Evolutionary conservation across 2,888 invertebrate genomes (phyloP), one percentile per base, ranked within the genome.

Genomic region (Hemistola chrysoprasaria): DNA sequence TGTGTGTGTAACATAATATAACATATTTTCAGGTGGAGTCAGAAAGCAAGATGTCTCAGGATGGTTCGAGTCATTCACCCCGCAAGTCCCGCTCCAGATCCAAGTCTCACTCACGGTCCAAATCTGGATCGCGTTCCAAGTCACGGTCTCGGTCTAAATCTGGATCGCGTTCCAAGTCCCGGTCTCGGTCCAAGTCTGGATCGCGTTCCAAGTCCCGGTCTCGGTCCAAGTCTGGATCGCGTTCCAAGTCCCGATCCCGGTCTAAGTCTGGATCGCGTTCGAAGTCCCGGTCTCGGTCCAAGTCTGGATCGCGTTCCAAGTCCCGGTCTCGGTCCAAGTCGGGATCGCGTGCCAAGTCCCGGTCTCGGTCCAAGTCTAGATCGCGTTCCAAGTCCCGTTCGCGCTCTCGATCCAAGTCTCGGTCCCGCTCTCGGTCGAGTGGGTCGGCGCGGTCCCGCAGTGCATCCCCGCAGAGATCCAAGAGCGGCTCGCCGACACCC

Each of bases 11-110:
- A 16, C 16, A 16, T 4, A 16, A 4, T 16, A 4, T 3, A 4
- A 16, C 16, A 16, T 3, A 3, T 23, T 43, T 25, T 3, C 63
- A 83, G 81, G 76, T 57, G 39, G 82, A 70, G 20, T 83, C 81
- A 0, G 70, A 65, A 2, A 65, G 78, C 1, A 78, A 72, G 56
- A 80, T 78, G 80, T 83, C 84, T 0, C 72, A 66, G 30, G 77
- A 73, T 9, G 78, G 81, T 1, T 79, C 83, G 0, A 51, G 50
- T 1, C 55, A 50, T 36, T 0, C 26, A 20, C 5, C 35, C 32
- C 4, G 22, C 3, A 16, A 53, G 3, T 58, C 65, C 0, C 37
- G 48, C n/a, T 55, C 55, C 1, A 47, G 39, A 1, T 42, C 45
- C 5, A 43, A 47, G 8, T 50, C 53, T 1, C 50, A 2, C 16